Evolutionary conservation across 2,113 vertebrate genomes (phyloP).

Genomic region (Jacana jacana): DNA sequence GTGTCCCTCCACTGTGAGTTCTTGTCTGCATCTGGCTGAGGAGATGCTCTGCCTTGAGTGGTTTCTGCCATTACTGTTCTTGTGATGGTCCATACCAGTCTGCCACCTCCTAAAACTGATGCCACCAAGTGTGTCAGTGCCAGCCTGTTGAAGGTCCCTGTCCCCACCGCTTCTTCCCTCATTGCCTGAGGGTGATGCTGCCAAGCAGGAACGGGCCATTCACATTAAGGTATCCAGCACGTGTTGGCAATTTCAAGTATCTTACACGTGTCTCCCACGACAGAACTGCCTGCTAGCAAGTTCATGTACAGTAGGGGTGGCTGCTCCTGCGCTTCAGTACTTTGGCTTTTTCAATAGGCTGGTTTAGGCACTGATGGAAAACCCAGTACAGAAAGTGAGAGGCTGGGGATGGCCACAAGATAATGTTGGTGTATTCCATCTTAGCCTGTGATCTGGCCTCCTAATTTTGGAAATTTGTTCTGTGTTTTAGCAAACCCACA

Average conservation of each 20-base stretch:
- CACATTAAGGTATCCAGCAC: neutral
- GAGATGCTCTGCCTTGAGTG: neutral
- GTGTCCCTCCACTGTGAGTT: accelerated
- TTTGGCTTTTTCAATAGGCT: neutral
- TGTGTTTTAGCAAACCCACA: neutral
- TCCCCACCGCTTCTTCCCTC: neutral
- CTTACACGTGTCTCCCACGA: too few relatives aligned
- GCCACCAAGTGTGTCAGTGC: neutral
- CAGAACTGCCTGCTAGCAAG: neutral
- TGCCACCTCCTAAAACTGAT: neutral
- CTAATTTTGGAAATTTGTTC: neutral
- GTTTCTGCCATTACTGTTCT: neutral
- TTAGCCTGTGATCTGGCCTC: neutral
- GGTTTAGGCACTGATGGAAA: neutral
- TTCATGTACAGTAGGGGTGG: neutral
- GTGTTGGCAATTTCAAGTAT: neutral
- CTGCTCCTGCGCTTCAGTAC: neutral
- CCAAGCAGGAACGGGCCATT: neutral
- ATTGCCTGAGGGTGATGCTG: neutral
- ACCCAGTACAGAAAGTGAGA: neutral
- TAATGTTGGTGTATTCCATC: neutral
- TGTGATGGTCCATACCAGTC: neutral
- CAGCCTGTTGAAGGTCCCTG: neutral
- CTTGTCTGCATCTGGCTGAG: neutral
- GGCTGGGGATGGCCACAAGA: neutral